Evolutionary conservation across 2,888 invertebrate species (phyloP).

Genomic region (Aspidiotus destructor): DNA sequence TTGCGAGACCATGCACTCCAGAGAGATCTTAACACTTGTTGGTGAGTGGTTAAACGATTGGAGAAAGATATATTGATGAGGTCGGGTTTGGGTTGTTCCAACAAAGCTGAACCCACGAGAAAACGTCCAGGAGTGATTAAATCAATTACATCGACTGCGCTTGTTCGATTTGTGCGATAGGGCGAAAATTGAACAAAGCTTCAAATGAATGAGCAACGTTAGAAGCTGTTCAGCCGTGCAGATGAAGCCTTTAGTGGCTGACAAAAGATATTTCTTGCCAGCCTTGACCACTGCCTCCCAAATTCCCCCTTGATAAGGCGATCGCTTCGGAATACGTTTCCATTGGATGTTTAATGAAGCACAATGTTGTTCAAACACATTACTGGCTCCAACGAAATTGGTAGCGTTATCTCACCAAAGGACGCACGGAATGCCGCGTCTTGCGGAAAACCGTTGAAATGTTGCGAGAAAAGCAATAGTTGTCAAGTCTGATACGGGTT

Average conservation of each 20-base stretch:
- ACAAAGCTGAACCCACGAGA: slow-evolving; percentile 18
- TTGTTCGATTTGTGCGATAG: not conserved
- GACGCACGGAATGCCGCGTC: slow-evolving; percentile 36
- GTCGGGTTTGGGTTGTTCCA: not conserved
- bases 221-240: slow-evolving; percentile 19
- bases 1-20: slow-evolving; percentile 18
- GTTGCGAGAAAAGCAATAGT: too few relatives aligned
- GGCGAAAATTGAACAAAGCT: too few relatives aligned
- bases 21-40: slow-evolving; percentile 6
- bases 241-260: too few relatives aligned
- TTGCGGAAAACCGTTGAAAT: slow-evolving; percentile 37
- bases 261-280: slow-evolving; percentile 38
- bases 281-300: slow-evolving; percentile 37
- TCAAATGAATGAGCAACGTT: slow-evolving; percentile 7
- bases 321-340: slow-evolving; percentile 35
- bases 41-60: not conserved
- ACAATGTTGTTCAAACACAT: too few relatives aligned
- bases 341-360: too few relatives aligned
- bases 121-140: slow-evolving; percentile 35
- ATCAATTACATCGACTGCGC: not conserved
- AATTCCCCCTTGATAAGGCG: slow-evolving; percentile 37
- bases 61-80: not conserved
- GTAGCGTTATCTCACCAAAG: slow-evolving; percentile 38
- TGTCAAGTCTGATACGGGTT: slow-evolving; percentile 37
- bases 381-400: slow-evolving; percentile 36